phyloP scores from a whole-genome alignment of 2,888 invertebrate species.

The Toxonevra muliebris region DNA sequence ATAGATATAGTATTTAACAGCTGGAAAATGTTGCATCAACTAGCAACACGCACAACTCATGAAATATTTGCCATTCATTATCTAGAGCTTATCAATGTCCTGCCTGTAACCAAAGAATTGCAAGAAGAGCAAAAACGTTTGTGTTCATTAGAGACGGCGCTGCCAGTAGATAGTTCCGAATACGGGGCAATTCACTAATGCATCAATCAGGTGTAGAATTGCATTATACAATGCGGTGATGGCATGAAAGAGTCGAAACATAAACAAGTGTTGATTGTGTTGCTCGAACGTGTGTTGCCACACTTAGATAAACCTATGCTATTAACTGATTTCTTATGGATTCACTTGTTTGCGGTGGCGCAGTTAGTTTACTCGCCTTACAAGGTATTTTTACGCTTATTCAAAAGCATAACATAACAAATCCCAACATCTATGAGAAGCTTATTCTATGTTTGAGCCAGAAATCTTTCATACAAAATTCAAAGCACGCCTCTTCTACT shows the following conservation, averaged over 20 bases:
- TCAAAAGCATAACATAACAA: slow-evolving; percentile 90
- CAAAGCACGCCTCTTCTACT: slow-evolving; percentile 86
- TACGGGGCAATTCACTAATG: slow-evolving; percentile 67
- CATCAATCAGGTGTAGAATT: slow-evolving; percentile 80
- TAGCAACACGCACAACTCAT: slow-evolving; percentile 69
- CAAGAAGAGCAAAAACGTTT: slow-evolving; percentile 56
- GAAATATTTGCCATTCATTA: slow-evolving; percentile 71
- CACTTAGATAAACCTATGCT: slow-evolving; percentile 82
- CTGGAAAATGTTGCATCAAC: slow-evolving; percentile 71
- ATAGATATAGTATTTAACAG: slow-evolving; percentile 80
- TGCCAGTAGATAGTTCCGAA: slow-evolving; percentile 67
- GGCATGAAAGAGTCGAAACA: slow-evolving; percentile 75
- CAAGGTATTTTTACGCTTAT: slow-evolving; percentile 92
- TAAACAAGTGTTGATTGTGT: slow-evolving; percentile 79
- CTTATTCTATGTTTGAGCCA: slow-evolving; percentile 93
- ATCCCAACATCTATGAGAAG: slow-evolving; percentile 93
- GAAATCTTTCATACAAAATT: slow-evolving; percentile 91
- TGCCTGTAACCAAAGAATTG: slow-evolving; percentile 62
- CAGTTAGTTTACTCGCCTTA: slow-evolving; percentile 86
- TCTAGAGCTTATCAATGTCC: slow-evolving; percentile 71
- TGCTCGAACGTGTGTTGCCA: slow-evolving; percentile 84
- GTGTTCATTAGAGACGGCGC: slow-evolving; percentile 61
- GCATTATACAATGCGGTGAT: slow-evolving; percentile 69
- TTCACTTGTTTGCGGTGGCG: slow-evolving; percentile 85
- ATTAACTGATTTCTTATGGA: slow-evolving; percentile 90